A percentile compares a stretch with the other conserved stretches of the same genome.
Conservation (phyloP, 2,797 vertebrate genomes). For the Brachymystax lenok region DNA sequence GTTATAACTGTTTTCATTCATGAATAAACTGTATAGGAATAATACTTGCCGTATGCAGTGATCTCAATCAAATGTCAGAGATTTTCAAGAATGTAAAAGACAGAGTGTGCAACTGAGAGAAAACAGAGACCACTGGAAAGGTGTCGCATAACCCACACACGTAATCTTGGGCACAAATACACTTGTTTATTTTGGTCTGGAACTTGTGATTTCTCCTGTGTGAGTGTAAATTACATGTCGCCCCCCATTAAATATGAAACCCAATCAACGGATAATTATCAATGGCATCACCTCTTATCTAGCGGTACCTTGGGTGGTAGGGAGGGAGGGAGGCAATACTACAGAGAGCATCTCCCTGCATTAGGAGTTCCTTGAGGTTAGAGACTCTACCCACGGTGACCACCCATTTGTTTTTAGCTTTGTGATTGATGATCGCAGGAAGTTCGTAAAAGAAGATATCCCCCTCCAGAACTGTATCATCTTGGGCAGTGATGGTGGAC, state of each 20-base stretch:
- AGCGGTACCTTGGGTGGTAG: conserved; percentile 78
- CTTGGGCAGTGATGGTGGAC: conserved; percentile 86
- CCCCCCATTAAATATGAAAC: conserved; percentile 99
- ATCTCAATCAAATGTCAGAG: conserved; percentile 53
- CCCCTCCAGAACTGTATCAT: conserved; percentile 88
- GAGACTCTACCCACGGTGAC: conserved; percentile 84
- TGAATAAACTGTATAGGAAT: conserved; percentile 40
- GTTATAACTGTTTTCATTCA: neutral
- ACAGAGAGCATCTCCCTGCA: conserved; percentile 88
- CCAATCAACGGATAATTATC: conserved; percentile 96
- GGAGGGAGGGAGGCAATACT: conserved; percentile 53
- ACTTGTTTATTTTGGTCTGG: conserved; percentile 87
- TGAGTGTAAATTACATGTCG: conserved; percentile 99
- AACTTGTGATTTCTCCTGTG: conserved; percentile 91
- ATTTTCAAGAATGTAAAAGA: conserved; percentile 13
- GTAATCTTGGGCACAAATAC: conserved; percentile 65
- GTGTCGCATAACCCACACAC: conserved; percentile 61
- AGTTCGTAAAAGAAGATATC: conserved; percentile 89
- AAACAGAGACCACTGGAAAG: conserved; percentile 54
- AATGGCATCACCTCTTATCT: conserved; percentile 94
- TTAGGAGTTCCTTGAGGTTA: conserved; percentile 98
- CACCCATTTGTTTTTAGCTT: conserved; percentile 82
- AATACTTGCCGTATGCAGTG: conserved; percentile 34
- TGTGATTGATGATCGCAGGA: conserved; percentile 91
- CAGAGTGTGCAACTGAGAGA: conserved; percentile 28